Base-by-base conservation (phyloP, 2,113 vertebrate genomes). In the Erpornis zantholeuca region DNA sequence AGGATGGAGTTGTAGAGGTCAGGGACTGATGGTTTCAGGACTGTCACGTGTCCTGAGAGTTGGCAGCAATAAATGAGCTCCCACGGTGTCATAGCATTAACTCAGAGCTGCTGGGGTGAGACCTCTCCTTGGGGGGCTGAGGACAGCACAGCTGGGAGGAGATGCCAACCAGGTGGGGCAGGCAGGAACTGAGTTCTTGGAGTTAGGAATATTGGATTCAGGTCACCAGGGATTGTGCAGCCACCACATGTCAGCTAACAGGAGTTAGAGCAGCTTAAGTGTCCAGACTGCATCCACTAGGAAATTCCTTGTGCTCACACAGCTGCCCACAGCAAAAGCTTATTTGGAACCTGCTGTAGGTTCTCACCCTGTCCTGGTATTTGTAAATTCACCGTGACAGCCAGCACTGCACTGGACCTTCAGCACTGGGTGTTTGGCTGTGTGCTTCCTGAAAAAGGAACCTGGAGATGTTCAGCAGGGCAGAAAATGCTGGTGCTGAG, bases 271-370 rank as follows among this genome's bases (percentile, higher is more conserved):
- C 16, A 65, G 72, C 68, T 77, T 35, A 49, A 78, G 71, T 86
- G 91, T 94, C 94, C 86, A n/a, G 44, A n/a, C 60, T 19, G 3
- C 88, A 90, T 82, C 79, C 82, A 75, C 47, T 45, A 24, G 52
- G 72, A 83, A 35, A 81, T 81, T 59, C 75, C 72, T 86, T 47
- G 28, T 10, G 79, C 52, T 92, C 42, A 40, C 71, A 88, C 92
- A 88, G 86, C 86, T 93, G 91, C 94, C 86, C 68, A 49, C 72
- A 79, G 93, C 81, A 81, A 84, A 81, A 60, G n/a, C 81, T 86
- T 75, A 69, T 82, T 92, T 88, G 92, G 83, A 60, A 82, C 56
- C 73, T 35, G 69, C 82, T 96, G 59, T 44, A 80, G 88, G 76
- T 90, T 90, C 65, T 69, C 78, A n/a, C 68, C 2, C 69, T 88